These are phyloP conservation scores for Hydropotes inermis DNA, from an alignment of 2,113 vertebrate species.

Conservation along the genomic window DNA sequence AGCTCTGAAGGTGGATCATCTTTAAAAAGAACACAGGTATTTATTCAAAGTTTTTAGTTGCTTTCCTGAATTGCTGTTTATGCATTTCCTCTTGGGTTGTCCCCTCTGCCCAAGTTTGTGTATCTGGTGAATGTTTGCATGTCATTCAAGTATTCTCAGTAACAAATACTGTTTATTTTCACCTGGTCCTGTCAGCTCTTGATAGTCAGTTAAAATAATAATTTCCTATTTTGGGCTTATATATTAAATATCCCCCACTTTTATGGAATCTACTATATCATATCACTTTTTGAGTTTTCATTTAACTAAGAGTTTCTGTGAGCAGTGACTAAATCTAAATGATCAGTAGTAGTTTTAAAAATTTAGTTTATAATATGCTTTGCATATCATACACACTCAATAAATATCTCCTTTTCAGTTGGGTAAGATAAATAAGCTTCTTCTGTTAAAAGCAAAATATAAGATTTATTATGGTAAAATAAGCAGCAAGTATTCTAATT, in stretches of 20 bases:
- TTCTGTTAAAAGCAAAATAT: not conserved
- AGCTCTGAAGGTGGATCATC: not conserved
- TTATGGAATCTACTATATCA: not conserved
- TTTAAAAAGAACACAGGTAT: not conserved
- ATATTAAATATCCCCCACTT: not conserved
- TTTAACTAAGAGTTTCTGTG: not conserved
- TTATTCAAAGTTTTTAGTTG: not conserved
- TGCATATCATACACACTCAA: not conserved
- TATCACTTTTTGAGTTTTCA: not conserved
- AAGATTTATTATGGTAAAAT: not conserved
- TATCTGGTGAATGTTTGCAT: not conserved
- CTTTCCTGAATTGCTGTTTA: not conserved
- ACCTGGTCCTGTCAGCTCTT: not conserved
- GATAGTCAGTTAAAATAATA: not conserved
- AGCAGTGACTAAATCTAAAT: not conserved
- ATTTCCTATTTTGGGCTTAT: not conserved
- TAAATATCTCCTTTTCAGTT: not conserved
- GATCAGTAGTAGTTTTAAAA: not conserved
- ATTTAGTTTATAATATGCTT: not conserved
- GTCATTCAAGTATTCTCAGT: not conserved
- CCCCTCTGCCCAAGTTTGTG: not conserved
- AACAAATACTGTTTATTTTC: not conserved
- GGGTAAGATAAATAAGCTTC: not conserved
- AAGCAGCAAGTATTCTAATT: not conserved
- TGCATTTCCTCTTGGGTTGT: not conserved